Evolutionary conservation across 2,797 vertebrate genomes (phyloP).

Genomic region (Pangasius krempfi): DNA sequence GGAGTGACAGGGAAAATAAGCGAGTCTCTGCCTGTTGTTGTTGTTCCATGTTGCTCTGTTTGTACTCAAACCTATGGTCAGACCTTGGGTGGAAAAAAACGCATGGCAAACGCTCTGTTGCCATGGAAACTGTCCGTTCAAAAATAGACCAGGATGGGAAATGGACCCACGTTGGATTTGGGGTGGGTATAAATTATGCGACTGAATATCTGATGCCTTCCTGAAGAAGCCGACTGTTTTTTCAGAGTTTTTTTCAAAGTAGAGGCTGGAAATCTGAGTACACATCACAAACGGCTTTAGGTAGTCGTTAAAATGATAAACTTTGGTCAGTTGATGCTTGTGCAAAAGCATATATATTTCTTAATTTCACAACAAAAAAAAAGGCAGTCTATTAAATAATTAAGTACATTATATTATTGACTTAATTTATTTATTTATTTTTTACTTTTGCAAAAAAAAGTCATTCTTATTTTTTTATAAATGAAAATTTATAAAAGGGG

Average conservation of each 20-base stretch:
- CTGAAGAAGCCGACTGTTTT: neutral
- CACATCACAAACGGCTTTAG: neutral
- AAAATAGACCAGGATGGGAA: slow-evolving; percentile 72
- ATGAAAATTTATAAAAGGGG: too few species aligned
- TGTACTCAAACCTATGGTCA: slow-evolving; percentile 61
- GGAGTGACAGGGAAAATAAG: slow-evolving; percentile 40
- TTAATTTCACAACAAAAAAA: neutral
- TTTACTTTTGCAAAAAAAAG: neutral
- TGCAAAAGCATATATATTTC: neutral
- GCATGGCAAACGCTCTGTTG: slow-evolving; percentile 65
- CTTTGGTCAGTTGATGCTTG: neutral
- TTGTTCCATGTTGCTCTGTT: slow-evolving; percentile 44
- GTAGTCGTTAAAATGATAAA: neutral
- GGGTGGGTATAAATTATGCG: slow-evolving; percentile 68
- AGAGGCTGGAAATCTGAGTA: neutral
- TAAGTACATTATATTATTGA: neutral
- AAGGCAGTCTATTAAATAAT: neutral
- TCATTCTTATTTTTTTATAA: too few species aligned
- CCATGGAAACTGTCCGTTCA: slow-evolving; percentile 77
- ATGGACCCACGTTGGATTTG: slow-evolving; percentile 56
- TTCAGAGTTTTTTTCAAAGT: neutral
- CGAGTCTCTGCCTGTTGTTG: slow-evolving; percentile 60
- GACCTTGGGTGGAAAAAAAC: slow-evolving; percentile 55
- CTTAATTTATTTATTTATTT: neutral
- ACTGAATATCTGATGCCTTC: slow-evolving; percentile 62